Base-by-base conservation (phyloP, 2,888 invertebrate species). In the Mesorhabditis belari region DNA sequence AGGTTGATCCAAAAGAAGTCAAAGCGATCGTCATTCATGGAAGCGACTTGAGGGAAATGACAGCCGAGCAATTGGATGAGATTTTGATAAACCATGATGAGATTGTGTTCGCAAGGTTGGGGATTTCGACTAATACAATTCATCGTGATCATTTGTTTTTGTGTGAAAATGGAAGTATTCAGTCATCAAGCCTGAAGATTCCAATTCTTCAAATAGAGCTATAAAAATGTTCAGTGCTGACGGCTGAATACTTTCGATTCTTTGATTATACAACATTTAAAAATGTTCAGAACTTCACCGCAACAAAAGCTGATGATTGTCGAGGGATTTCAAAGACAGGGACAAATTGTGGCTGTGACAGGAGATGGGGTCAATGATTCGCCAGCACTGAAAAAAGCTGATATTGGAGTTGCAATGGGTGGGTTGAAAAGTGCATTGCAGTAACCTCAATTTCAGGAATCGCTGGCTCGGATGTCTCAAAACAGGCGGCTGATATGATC, bases 401-500 rank as follows among this genome's bases (percentile, higher is more conserved):
- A 73, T 59, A 73, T 73, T 35, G 73, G 73, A 23, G 65, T 74
- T n/a, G 72, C 73, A 3, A 72, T 72, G 72, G 71, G 70, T 69
- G n/a, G 12, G 12, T 35, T 2, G 12, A 17, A 35, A 17, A n/a
- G n/a, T n/a, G n/a, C n/a, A n/a, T 27, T 23, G 57, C 26, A 50
- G 21, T 19, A 6, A 24, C 17, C 19, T 21, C 21, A 9, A 21
- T 6, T 24, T 58, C 21, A 29, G 49, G 35, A 29, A 44, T 19
- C 58, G 80, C 84, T 9, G 85, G 85, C n/a, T 85, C 84, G 9
- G 85, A 85, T 69, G 85, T 85, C 3, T 88, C 83, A 62, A 90
- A 91, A 83, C 94, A 96, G 87, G 95, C 95, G 55, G 96, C 96
- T 74, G 96, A 96, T 87, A 96, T 96, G 96, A 95, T 96, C 82